Conservation (phyloP, 2,797 vertebrate species). For the Alectoris magna region DNA sequence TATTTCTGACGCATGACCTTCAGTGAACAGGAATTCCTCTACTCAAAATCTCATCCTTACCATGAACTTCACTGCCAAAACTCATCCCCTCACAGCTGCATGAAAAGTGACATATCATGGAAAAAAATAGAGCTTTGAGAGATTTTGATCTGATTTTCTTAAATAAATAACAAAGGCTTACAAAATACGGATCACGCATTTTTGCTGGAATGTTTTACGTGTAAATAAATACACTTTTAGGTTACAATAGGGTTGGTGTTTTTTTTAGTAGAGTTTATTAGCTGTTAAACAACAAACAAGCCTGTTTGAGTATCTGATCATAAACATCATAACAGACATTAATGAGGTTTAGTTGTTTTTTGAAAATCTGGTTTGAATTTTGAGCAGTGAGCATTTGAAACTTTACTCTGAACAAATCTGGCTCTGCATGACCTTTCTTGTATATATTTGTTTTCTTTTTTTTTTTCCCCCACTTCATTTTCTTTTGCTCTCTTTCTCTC, state of each 20-base stretch:
- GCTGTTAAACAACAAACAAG: not conserved
- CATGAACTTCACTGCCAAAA: constrained; percentile 56
- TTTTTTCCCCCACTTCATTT: not conserved
- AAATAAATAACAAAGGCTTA: constrained; percentile 8
- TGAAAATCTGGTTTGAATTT: constrained; percentile 62
- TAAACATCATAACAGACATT: not conserved
- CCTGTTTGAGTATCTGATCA: not conserved
- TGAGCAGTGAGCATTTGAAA: constrained; percentile 21
- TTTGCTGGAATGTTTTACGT: not conserved
- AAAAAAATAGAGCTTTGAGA: not conserved
- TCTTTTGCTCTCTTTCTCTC: not conserved
- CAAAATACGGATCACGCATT: not conserved
- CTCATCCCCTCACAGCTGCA: constrained; percentile 68
- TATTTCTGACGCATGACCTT: constrained; percentile 79
- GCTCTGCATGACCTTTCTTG: not conserved
- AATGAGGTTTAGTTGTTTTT: not conserved
- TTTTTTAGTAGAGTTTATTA: not conserved
- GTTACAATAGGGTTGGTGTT: not conserved
- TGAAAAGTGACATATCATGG: constrained; percentile 45
- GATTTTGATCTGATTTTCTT: constrained; percentile 28
- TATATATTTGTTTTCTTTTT: constrained; percentile 28
- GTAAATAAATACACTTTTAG: not conserved
- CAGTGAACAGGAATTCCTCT: constrained; percentile 78
- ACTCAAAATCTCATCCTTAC: constrained; percentile 71
- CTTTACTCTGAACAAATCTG: constrained; percentile 19